A percentile compares a stretch with the other conserved stretches of the same genome.
Evolutionary conservation across 2,888 invertebrate genomes (phyloP).

Genomic region (Sesia apiformis): DNA sequence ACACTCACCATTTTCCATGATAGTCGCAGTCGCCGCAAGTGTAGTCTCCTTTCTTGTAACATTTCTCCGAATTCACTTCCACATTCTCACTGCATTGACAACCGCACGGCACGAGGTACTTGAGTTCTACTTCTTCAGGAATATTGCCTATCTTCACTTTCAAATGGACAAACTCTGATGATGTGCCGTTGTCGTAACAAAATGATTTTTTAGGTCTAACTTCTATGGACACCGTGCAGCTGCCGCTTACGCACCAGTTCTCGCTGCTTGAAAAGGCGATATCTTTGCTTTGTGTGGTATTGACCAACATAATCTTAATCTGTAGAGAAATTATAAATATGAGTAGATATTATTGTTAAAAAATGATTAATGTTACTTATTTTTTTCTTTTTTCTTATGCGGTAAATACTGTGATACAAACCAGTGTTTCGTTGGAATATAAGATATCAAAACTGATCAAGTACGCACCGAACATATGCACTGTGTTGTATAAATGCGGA

Average conservation of each 20-base stretch:
- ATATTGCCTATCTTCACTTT: slow-evolving; percentile 25
- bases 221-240: slow-evolving; percentile 21
- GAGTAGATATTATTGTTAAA: too few relatives aligned
- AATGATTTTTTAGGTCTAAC: slow-evolving; percentile 23
- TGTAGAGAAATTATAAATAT: slow-evolving; percentile 2
- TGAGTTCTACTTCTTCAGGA: slow-evolving; percentile 24
- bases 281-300: slow-evolving; percentile 24
- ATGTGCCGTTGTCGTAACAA: slow-evolving; percentile 26
- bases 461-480: too few relatives aligned
- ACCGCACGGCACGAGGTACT: slow-evolving; percentile 47
- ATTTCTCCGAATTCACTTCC: slow-evolving; percentile 46
- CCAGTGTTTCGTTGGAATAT: too few relatives aligned
- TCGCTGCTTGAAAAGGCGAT: slow-evolving; percentile 13
- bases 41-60: slow-evolving; percentile 62
- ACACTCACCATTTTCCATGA: slow-evolving; percentile 43
- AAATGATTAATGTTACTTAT: too few relatives aligned
- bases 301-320: slow-evolving; percentile 14
- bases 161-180: slow-evolving; percentile 26
- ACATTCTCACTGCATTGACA: slow-evolving; percentile 37
- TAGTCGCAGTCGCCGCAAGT: slow-evolving; percentile 79
- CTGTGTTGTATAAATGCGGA: too few relatives aligned
- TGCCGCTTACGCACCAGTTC: slow-evolving; percentile 11
- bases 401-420: too few relatives aligned
- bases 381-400: too few relatives aligned
- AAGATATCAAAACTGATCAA: too few relatives aligned